Evolutionary conservation across 2,888 invertebrate species (phyloP), one percentile per base, ranked within the genome.

Genomic region (Drosophila lacicola): DNA sequence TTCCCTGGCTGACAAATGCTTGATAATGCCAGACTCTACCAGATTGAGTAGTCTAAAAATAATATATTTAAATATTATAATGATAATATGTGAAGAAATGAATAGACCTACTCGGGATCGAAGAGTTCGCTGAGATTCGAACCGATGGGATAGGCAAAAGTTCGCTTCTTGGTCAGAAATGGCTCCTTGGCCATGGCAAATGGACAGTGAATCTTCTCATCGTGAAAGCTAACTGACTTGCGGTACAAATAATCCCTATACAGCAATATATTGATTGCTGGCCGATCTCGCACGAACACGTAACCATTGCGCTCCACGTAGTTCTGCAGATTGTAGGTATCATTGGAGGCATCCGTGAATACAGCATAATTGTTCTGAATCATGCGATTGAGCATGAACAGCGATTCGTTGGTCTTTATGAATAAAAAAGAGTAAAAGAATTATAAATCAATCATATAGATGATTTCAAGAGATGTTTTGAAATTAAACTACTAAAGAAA

Each of bases 1-100:
- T 74, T 95, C 94, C 67, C 93, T 92, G 1, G 93, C 93, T 54
- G 95, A 93, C 53, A 95, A 93, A 81, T 95, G 95, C 70, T 95
- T 94, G 9, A 97, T 94, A 60, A 97, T 95, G 3, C 97, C 97
- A 0, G 95, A 94, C 93, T 97, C 96, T 1, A 96, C 94, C 54
- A 97, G 91, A 70, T 94, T 93, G 45, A 94, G 93, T 11, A 97
- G 92, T 60, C 97, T 97, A 3, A 2, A 14, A 29, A 19, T 19
- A 11, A 9, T 3, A 4, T 4, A 45, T 19, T 14, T 2, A 25
- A 36, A 8, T 21, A 55, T 4, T 13, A 9, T 25, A 17, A 19
- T 13, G 11, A 57, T 8, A 1, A 49, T 9, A 11, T 39, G 29
- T 14, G 4, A 17, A 14, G n/a, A 37, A 78, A 6, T 29, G 19